Conservation (phyloP, 2,797 vertebrate species). For the Myotis daubentonii region DNA sequence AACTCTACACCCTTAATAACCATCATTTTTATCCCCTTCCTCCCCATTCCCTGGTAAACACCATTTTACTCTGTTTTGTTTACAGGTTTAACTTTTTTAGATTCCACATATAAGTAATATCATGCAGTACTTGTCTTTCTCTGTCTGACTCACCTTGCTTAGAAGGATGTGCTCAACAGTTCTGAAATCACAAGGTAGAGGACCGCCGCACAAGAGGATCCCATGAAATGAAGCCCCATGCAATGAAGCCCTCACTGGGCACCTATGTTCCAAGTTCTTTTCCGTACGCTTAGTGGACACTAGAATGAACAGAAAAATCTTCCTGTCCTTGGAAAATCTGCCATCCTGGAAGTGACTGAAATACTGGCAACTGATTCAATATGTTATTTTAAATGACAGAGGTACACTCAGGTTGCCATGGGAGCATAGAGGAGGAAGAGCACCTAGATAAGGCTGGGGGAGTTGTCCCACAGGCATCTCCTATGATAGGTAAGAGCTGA, state of each 20-base stretch:
- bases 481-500: not conserved
- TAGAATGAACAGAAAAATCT: not conserved
- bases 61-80: not conserved
- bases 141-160: not conserved
- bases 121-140: not conserved
- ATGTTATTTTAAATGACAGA: not conserved
- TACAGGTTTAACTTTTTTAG: not conserved
- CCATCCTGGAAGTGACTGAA: not conserved
- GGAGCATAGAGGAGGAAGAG: not conserved
- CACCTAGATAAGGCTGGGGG: not conserved
- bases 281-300: not conserved
- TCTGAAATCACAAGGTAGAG: not conserved
- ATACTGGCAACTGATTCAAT: not conserved
- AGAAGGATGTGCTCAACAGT: not conserved
- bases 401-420: not conserved
- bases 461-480: not conserved
- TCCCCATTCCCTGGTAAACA: not conserved
- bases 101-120: not conserved
- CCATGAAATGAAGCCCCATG: not conserved
- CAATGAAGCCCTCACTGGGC: not conserved
- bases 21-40: not conserved
- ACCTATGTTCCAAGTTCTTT: not conserved
- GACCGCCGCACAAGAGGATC: not conserved
- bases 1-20: not conserved
- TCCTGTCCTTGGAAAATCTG: not conserved